phyloP scores from a whole-genome alignment of 1,140 invertebrate genomes.

The Diploscapter pachys region DNA sequence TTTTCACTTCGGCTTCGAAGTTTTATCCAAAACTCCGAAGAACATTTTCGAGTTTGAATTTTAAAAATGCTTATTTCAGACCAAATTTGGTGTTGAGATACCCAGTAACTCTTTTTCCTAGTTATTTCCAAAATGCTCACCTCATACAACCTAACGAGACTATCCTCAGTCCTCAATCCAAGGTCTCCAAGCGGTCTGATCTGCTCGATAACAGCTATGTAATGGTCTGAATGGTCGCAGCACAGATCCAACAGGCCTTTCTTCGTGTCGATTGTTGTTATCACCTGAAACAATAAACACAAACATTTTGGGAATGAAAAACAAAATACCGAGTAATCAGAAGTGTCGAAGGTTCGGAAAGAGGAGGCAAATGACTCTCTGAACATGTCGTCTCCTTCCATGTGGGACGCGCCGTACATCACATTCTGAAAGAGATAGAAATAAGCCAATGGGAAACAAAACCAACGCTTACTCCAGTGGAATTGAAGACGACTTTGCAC shows the following conservation, averaged over 20 bases:
- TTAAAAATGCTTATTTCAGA: too few species aligned
- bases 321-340: conserved; percentile 70
- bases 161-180: neutral
- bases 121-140: too few species aligned
- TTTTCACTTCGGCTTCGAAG: too few species aligned
- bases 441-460: conserved; percentile 17
- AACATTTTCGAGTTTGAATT: too few species aligned
- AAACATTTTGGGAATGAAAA: neutral
- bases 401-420: conserved; percentile 22
- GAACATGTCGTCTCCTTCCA: conserved; percentile 34
- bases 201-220: conserved; percentile 66
- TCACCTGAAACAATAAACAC: conserved; percentile 53
- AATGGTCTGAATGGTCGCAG: conserved; percentile 66
- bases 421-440: conserved; percentile 41
- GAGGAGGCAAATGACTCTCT: conserved; percentile 16
- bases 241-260: conserved; percentile 64
- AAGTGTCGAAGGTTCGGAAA: conserved; percentile 71
- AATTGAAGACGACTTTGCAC: conserved; percentile 68
- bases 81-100: too few species aligned
- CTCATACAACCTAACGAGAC: neutral
- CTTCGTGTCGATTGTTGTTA: conserved; percentile 81
- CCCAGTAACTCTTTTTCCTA: too few species aligned
- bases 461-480: conserved; percentile 57
- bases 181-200: conserved; percentile 2
- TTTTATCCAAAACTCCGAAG: too few species aligned